Percentiles rank a stretch among this genome's conserved stretches.
Evolutionary conservation across 1,140 invertebrate species (phyloP).

Genomic region (Pseudomyrmex cubaensis): DNA sequence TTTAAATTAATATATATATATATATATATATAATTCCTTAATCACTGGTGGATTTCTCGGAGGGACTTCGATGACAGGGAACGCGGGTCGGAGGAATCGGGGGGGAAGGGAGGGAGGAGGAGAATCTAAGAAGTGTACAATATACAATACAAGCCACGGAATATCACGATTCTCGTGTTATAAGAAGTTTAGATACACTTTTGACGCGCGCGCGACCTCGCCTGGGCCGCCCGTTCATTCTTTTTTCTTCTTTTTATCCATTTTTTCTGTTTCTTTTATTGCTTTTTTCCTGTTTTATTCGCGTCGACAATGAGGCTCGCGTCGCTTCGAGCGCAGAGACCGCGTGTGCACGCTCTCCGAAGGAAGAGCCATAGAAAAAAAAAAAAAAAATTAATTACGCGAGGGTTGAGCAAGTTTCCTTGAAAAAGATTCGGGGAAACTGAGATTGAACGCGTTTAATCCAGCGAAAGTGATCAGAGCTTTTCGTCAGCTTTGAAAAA

Average conservation of each 20-base stretch:
- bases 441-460: conserved; percentile 48
- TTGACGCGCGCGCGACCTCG: conserved; percentile 63
- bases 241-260: conserved; percentile 14
- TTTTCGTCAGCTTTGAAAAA: background rate
- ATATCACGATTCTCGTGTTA: conserved; percentile 76
- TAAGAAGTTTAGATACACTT: conserved; percentile 52
- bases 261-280: conserved; percentile 46
- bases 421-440: conserved; percentile 35
- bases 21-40: conserved; percentile 78
- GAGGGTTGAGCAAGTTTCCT: conserved; percentile 66
- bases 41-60: conserved; percentile 79
- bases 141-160: conserved; percentile 85
- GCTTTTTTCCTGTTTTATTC: conserved; percentile 44
- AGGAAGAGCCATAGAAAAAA: conserved; percentile 40
- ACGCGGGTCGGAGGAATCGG: background rate
- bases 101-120: conserved; percentile 35
- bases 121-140: conserved; percentile 81
- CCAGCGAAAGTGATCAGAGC: conserved; percentile 1
- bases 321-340: conserved; percentile 40
- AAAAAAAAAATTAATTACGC: background rate
- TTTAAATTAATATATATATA: conserved; percentile 83
- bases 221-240: conserved; percentile 36
- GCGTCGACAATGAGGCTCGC: conserved; percentile 36
- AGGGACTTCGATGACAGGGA: conserved; percentile 50
- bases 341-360: conserved; percentile 46